Base-by-base conservation (phyloP, 2,797 vertebrate species). In the Gallinago stenura region DNA sequence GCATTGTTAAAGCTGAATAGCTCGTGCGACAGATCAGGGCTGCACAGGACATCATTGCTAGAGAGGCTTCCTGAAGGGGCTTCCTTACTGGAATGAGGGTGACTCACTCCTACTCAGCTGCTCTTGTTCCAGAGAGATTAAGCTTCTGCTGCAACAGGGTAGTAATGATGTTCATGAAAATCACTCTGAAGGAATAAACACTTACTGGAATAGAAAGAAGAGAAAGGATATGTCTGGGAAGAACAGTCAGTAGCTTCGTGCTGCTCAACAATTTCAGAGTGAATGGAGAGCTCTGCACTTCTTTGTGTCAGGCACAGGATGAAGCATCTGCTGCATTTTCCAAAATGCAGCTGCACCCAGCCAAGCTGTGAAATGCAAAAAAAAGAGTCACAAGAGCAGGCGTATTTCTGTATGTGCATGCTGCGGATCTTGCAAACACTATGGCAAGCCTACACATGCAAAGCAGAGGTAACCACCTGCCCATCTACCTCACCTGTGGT, bases 1-100 rank as follows among this genome's bases (percentile, higher is more conserved):
- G 95, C 93, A 90, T 66, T 90, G 94, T 66, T 79, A 41, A 66
- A 80, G 79, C 86, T 28, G 77, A 92, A 87, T 62, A 90, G 89
- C 79, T 70, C 41, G 0, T 13, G 66, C 5, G 0, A 68, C 10
- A 1, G 53, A 66, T 82, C 71, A 20, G 58, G 84, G 82, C 88
- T 89, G 91, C 48, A 13, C 86, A 85, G 88, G 91, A 83, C 81
- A 87, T 75, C 72, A 6, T 28, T 88, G 89, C 91, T 94, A 13
- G 83, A 95, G 93, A 95, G 87, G 77, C 39, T 96, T 95, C 95
- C 95, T 93, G 87, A 57, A 92, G 83, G 85, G 83, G 83, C 94
- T 96, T 95, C 90, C 89, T 95, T 51, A 70, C 80, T 64, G 93
- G 77, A 87, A 84, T 3, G 7, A n/a, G 91, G 45, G 56, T 86